Base-by-base conservation (phyloP, 2,888 invertebrate species). In the Coenonympha glycerion region DNA sequence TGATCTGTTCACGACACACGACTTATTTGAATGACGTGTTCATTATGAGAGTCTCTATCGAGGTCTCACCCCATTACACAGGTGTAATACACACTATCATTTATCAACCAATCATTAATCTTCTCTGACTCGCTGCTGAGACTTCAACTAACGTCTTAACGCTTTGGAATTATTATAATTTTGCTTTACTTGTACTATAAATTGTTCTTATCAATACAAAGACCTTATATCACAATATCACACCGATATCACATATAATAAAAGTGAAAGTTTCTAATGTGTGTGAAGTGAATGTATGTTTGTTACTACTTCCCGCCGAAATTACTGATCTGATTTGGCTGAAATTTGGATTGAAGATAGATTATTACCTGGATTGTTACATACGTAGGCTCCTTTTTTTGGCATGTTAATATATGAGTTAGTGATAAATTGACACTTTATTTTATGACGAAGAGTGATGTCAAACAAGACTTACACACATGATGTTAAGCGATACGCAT, bases 41-140 rank as follows among this genome's bases (percentile, higher is more conserved):
- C 61, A 61, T 65, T 65, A 56, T 45, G 40, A 56, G 60, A 57
- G 68, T 71, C 73, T 71, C 68, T 73, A 75, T 73, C 70, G 65
- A 58, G 62, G 63, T 59, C 59, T 56, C 69, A 65, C 65, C 64
- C 70, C 75, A 76, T 77, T 76, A 69, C 69, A n/a, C n/a, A n/a
- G n/a, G n/a, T n/a, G n/a, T n/a, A n/a, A n/a, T n/a, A n/a, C n/a
- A 63, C 65, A 57, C 54, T 59, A 65, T 59, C 63, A 76, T 77
- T 74, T 71, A 77, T 76, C 78, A 78, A 70, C 69, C 65, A 56
- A 61, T 66, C 73, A 76, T 77, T 73, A 73, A 77, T 79, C 74
- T 55, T 40, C 8, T 34, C 47, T 53, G 41, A n/a, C n/a, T n/a
- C 40, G 18, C 33, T 47, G 45, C 47, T 53, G 36, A 53, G 53